These are phyloP conservation scores for Ailurus styani DNA, from an alignment of 2,113 vertebrate genomes.

Conservation along the genomic window DNA sequence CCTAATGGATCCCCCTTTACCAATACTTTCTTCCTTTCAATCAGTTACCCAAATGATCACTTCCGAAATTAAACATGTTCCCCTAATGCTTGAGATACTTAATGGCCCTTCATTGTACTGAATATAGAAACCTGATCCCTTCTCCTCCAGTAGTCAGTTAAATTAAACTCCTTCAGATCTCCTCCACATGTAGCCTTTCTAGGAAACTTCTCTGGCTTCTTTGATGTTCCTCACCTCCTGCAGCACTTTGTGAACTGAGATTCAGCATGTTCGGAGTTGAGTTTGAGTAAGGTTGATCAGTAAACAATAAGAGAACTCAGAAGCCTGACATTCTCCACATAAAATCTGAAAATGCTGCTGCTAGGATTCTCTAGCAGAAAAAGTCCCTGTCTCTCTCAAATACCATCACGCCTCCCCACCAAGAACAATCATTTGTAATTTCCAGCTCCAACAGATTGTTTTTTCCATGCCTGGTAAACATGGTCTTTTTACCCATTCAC, in stretches of 20 bases:
- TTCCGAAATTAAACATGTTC: neutral
- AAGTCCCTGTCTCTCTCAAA: neutral
- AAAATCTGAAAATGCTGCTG: constrained; percentile 1
- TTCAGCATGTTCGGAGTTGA: neutral
- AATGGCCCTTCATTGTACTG: neutral
- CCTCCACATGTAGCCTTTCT: neutral
- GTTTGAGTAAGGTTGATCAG: neutral
- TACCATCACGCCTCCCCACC: fast-evolving
- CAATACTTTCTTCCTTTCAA: neutral
- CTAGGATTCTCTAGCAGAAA: neutral
- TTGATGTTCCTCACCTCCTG: neutral
- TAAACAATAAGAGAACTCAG: neutral
- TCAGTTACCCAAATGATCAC: neutral
- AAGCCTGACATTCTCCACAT: neutral
- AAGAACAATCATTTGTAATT: constrained; percentile 17
- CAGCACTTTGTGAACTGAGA: neutral
- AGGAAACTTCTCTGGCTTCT: neutral
- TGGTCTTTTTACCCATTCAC: constrained; percentile 33
- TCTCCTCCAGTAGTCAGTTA: neutral
- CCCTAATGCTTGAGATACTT: neutral
- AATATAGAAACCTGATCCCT: neutral
- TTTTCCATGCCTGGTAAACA: neutral
- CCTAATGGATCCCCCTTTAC: neutral
- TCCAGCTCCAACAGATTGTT: neutral
- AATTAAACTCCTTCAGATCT: neutral